These are phyloP conservation scores for Chitala chitala DNA, from an alignment of 2,113 vertebrate species.

Conservation along the genomic window DNA sequence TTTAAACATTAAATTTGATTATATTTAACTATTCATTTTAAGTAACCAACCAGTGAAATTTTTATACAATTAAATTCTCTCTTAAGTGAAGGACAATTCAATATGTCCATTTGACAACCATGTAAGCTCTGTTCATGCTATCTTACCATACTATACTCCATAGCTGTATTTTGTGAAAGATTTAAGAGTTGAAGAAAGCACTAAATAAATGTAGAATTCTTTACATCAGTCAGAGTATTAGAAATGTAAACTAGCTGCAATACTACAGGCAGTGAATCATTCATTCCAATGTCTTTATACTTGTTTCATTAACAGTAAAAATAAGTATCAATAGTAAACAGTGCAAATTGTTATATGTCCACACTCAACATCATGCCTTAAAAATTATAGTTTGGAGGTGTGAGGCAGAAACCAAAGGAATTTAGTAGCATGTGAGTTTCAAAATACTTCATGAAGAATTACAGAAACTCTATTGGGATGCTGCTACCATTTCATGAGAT, in stretches of 20 bases:
- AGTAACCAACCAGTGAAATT: background rate
- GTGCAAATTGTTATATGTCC: conserved; percentile 3
- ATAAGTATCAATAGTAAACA: conserved; percentile 12
- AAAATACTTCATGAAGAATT: background rate
- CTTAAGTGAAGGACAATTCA: background rate
- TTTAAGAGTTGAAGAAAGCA: background rate
- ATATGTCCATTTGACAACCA: too few species aligned
- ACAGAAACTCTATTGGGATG: background rate
- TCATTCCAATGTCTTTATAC: too few species aligned
- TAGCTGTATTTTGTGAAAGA: background rate
- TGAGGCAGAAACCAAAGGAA: background rate
- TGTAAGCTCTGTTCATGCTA: too few species aligned
- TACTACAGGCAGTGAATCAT: background rate
- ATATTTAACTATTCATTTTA: background rate
- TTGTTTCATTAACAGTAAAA: background rate
- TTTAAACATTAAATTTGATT: background rate
- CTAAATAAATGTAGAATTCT: background rate
- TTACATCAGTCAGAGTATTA: background rate
- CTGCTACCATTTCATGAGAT: background rate
- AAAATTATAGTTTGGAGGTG: background rate
- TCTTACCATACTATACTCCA: background rate
- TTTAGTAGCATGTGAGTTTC: background rate
- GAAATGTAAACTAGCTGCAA: background rate
- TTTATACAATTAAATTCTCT: background rate
- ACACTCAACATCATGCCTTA: background rate